Percentiles rank a stretch among this genome's conserved stretches.
phyloP scores from a whole-genome alignment of 2,888 invertebrate species.

The Eulithis testata region DNA sequence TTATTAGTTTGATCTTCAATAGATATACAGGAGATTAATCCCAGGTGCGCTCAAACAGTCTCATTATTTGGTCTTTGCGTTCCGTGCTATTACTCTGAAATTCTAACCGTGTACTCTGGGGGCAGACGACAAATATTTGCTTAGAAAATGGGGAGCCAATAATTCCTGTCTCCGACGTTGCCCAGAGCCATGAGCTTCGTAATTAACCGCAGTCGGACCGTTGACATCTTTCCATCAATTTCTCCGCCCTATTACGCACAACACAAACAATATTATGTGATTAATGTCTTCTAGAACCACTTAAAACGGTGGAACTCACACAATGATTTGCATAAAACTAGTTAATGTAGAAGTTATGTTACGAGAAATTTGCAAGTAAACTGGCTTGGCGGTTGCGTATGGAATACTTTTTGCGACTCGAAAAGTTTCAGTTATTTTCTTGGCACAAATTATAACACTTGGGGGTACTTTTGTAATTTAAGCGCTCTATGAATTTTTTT shows the following conservation, averaged over 20 bases:
- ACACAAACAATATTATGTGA: conserved; percentile 79
- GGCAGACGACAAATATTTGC: conserved; percentile 39
- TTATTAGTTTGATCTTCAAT: not conserved
- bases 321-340: conserved; percentile 81
- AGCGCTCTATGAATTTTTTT: too few relatives aligned
- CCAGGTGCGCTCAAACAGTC: conserved; percentile 15
- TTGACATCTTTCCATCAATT: conserved; percentile 79
- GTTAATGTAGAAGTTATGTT: conserved; percentile 72
- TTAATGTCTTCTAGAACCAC: conserved; percentile 74
- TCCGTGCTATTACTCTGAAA: conserved; percentile 25
- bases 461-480: too few relatives aligned
- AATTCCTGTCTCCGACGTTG: conserved; percentile 37
- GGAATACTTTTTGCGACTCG: conserved; percentile 26
- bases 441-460: conserved; percentile 2
- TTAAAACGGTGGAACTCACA: conserved; percentile 65
- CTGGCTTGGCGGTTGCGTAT: conserved; percentile 27
- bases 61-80: conserved; percentile 15
- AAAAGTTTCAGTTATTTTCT: conserved; percentile 21
- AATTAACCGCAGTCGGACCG: conserved; percentile 74
- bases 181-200: conserved; percentile 53
- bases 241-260: conserved; percentile 67
- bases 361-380: conserved; percentile 37
- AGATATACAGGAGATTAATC: conserved; percentile 16
- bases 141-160: conserved; percentile 43
- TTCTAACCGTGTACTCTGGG: conserved; percentile 28